Base-by-base conservation (phyloP, 1,140 invertebrate genomes). In the Leptopilina boulardi region DNA sequence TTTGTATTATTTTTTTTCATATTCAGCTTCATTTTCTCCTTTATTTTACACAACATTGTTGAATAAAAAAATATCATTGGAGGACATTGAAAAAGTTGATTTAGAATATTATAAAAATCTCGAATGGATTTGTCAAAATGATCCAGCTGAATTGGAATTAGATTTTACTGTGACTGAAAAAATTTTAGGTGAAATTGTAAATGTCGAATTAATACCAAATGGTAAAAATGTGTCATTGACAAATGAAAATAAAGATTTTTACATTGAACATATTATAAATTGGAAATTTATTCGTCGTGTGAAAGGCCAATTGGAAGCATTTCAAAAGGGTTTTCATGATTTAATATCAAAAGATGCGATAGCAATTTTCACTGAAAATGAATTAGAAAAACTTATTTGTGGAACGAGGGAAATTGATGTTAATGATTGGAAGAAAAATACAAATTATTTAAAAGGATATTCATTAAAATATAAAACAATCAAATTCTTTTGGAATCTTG, bases 341-440 rank as follows among this genome's bases (percentile, higher is more conserved):
- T 54, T 54, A 11, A 54, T 54, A 54, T 18, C 51, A 19, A 54
- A 54, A 8, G 21, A 54, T 8, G 51, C 51, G 21, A 18, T 54
- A 1, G 21, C 3, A 11, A 54, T 19, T 10, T 54, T 54, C 11
- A 54, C 9, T 18, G 51, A 54, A 54, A 54, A 54, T 10, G 51
- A 54, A 54, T 8, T 54, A 8, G 51, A 54, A n/a, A 18, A 18
- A 54, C 18, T 54, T 21, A 19, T 54, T 18, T 54, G 18, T 54
- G 51, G 51, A 18, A 54, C 21, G 10, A n/a, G 19, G 19, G 18
- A 54, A 21, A 54, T 54, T 19, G 51, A 54, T 19, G 18, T 10
- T 21, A 54, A 54, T 19, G 51, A 54, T 54, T 54, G 51, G 51
- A 54, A 19, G 19, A 54, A 19, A 18, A 54, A 54, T 54, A 54